A percentile compares a stretch with the other conserved stretches of the same genome.
These are phyloP conservation scores for Lasioglossum albipes DNA, from an alignment of 1,140 invertebrate species.

Conservation along the genomic window DNA sequence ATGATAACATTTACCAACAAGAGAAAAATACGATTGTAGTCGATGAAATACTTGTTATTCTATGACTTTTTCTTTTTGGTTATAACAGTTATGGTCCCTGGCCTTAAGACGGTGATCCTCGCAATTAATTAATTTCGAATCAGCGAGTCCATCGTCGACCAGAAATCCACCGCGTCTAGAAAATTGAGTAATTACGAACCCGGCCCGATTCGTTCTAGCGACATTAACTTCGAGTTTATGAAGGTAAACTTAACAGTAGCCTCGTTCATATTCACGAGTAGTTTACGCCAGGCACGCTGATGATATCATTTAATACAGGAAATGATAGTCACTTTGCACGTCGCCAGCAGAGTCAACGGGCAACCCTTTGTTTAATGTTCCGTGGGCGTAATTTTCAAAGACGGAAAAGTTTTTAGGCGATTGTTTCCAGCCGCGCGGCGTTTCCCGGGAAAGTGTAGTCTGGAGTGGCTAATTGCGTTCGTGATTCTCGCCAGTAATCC, in stretches of 20 bases:
- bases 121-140: too few species aligned
- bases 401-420: slow-evolving; percentile 4
- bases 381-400: neutral
- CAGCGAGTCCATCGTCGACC: too few species aligned
- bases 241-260: neutral
- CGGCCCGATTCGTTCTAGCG: too few species aligned
- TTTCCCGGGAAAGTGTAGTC: neutral
- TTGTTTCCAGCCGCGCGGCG: neutral
- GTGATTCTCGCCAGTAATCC: neutral
- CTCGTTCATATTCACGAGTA: neutral
- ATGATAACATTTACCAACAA: too few species aligned
- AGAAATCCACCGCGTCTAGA: too few species aligned
- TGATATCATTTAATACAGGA: slow-evolving; percentile 26
- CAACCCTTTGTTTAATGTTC: slow-evolving; percentile 4
- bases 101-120: too few species aligned
- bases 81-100: too few species aligned
- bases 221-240: neutral
- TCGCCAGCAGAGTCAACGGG: neutral
- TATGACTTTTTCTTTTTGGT: too few species aligned
- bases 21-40: too few species aligned
- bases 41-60: too few species aligned
- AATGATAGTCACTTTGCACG: slow-evolving; percentile 21
- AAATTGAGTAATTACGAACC: too few species aligned
- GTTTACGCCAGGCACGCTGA: neutral
- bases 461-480: slow-evolving; percentile 13